Percentiles rank a stretch among this genome's conserved stretches.
Evolutionary conservation across 2,888 invertebrate genomes (phyloP).

Genomic region (Eudasyphora cyanicolor): DNA sequence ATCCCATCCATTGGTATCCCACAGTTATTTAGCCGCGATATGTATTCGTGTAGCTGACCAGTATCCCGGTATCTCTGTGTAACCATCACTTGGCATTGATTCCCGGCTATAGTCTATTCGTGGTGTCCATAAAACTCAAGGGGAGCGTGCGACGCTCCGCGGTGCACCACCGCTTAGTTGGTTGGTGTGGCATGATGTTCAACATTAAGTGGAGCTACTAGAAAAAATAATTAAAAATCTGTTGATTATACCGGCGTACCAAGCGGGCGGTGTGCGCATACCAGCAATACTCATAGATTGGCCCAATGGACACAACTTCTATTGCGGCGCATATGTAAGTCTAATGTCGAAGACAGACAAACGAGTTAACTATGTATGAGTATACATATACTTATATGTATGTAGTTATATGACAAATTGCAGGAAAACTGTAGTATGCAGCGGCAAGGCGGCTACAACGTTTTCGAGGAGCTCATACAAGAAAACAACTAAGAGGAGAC

Average conservation of each 20-base stretch:
- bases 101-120: neutral
- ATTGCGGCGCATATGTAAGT: neutral
- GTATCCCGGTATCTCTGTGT: neutral
- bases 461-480: too few relatives aligned
- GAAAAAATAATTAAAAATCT: slow-evolving; percentile 38
- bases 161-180: neutral
- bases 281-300: too few relatives aligned
- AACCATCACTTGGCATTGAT: slow-evolving; percentile 13
- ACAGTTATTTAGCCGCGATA: slow-evolving; percentile 45
- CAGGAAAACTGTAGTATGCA: neutral
- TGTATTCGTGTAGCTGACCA: neutral
- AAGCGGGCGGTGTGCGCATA: too few relatives aligned
- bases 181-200: slow-evolving; percentile 9
- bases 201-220: slow-evolving; percentile 38
- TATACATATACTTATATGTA: neutral
- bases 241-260: slow-evolving; percentile 26
- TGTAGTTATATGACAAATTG: slow-evolving; percentile 19
- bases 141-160: neutral
- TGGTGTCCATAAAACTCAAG: slow-evolving; percentile 14
- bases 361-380: neutral
- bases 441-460: neutral
- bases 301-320: neutral
- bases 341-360: neutral
- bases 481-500: too few relatives aligned
- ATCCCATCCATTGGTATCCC: slow-evolving; percentile 45